Conservation (phyloP, 1,140 invertebrate genomes). For the Ooceraea biroi region DNA sequence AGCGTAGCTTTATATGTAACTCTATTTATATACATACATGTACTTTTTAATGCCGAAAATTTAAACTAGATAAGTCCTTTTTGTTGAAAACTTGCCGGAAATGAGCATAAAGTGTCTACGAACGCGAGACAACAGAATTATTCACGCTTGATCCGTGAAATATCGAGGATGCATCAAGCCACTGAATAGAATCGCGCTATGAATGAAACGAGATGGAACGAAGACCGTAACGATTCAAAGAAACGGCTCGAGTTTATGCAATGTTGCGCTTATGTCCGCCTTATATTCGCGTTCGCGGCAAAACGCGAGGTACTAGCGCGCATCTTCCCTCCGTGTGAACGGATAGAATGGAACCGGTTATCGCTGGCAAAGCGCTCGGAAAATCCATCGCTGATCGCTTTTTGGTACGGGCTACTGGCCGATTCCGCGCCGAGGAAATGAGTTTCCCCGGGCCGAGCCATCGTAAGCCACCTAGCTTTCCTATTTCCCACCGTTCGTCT, state of each 20-base stretch:
- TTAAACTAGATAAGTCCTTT: no score
- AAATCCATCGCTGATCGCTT: conserved; percentile 76
- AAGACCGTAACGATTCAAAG: conserved; percentile 62
- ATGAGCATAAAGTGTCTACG: no score
- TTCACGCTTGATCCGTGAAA: background rate
- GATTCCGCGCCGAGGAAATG: conserved; percentile 78
- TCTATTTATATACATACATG: background rate
- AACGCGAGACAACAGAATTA: background rate
- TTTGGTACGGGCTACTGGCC: conserved; percentile 72
- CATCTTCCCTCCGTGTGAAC: background rate
- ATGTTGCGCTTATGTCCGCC: conserved; percentile 41
- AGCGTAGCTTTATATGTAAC: no score
- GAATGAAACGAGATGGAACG: conserved; percentile 33
- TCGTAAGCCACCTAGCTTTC: conserved; percentile 52
- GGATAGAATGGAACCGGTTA: conserved; percentile 41
- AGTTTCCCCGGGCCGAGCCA: conserved; percentile 69
- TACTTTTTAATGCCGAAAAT: no score
- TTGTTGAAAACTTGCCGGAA: no score
- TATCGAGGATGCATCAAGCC: background rate
- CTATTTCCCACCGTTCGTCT: conserved; percentile 47
- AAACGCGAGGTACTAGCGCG: conserved; percentile 20
- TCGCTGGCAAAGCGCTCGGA: conserved; percentile 65
- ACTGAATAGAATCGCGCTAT: background rate
- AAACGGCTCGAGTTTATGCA: conserved; percentile 59
- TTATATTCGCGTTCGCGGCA: conserved; percentile 38